Evolutionary conservation across 1,140 invertebrate species (phyloP).

Genomic region (Zaprionus capensis): DNA sequence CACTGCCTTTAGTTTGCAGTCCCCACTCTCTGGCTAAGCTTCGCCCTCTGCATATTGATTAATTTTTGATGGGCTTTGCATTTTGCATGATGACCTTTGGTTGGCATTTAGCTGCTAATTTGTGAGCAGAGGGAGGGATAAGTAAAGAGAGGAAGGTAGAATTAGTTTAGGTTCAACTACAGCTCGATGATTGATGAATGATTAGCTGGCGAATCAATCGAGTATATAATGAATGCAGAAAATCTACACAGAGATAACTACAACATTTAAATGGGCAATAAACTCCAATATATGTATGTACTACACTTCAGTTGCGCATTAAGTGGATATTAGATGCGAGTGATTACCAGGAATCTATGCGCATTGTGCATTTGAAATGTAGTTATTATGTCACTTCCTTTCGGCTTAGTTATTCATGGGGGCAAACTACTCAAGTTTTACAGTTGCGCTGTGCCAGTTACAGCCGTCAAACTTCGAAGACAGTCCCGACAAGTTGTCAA

Average conservation of each 20-base stretch:
- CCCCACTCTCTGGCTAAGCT: not conserved
- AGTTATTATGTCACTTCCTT: slow-evolving; percentile 3
- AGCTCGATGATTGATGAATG: not conserved
- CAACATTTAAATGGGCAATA: too few species aligned
- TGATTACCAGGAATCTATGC: not conserved
- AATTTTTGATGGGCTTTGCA: slow-evolving; percentile 68
- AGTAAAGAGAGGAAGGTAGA: not conserved
- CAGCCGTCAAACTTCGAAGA: not conserved
- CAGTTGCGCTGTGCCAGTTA: slow-evolving; percentile 7
- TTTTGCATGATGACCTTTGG: slow-evolving; percentile 62
- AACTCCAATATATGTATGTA: too few species aligned
- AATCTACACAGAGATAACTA: not conserved
- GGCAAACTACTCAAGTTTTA: not conserved
- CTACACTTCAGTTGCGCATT: too few species aligned
- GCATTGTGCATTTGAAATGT: not conserved
- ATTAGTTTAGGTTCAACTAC: too few species aligned
- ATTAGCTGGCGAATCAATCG: not conserved
- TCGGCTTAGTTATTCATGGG: slow-evolving; percentile 14
- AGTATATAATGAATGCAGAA: not conserved
- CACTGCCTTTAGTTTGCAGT: not conserved
- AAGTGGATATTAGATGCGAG: not conserved
- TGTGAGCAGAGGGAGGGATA: not conserved
- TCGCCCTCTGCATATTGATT: slow-evolving; percentile 60
- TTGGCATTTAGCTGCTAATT: slow-evolving; percentile 68
- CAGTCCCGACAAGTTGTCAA: slow-evolving; percentile 45